Evolutionary conservation across 2,888 invertebrate genomes (phyloP).

Genomic region (Lithophane semibrunnea): DNA sequence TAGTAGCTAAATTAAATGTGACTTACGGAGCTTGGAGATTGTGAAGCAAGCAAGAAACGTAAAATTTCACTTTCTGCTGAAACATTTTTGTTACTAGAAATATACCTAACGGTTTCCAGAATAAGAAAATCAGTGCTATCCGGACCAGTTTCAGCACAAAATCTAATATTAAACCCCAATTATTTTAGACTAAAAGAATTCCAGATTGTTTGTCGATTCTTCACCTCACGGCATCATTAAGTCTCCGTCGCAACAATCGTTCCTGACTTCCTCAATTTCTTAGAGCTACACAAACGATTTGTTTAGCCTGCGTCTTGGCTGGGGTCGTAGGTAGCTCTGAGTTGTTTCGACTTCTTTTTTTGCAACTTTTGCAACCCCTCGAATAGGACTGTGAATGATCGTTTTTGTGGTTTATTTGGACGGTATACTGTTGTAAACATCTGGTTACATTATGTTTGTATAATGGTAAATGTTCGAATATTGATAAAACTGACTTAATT

Average conservation of each 20-base stretch:
- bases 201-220: conserved; percentile 46
- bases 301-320: conserved; percentile 53
- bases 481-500: no score
- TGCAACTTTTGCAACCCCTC: conserved; percentile 41
- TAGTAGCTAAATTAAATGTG: background rate
- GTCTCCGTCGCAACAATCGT: conserved; percentile 51
- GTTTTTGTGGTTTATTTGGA: conserved; percentile 52
- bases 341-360: conserved; percentile 53
- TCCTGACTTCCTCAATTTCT: conserved; percentile 64
- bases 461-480: background rate
- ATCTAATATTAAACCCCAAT: conserved; percentile 31
- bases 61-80: background rate
- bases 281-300: conserved; percentile 64
- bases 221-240: conserved; percentile 53
- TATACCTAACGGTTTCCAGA: background rate
- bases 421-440: conserved; percentile 22
- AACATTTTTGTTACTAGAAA: background rate
- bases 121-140: background rate
- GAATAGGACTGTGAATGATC: conserved; percentile 49
- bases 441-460: background rate
- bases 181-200: conserved; percentile 17
- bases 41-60: background rate
- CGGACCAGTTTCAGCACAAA: background rate
- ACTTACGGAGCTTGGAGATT: background rate
- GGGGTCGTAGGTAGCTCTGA: conserved; percentile 9